phyloP scores from a whole-genome alignment of 2,113 vertebrate genomes.

The Orthonyx spaldingii region DNA sequence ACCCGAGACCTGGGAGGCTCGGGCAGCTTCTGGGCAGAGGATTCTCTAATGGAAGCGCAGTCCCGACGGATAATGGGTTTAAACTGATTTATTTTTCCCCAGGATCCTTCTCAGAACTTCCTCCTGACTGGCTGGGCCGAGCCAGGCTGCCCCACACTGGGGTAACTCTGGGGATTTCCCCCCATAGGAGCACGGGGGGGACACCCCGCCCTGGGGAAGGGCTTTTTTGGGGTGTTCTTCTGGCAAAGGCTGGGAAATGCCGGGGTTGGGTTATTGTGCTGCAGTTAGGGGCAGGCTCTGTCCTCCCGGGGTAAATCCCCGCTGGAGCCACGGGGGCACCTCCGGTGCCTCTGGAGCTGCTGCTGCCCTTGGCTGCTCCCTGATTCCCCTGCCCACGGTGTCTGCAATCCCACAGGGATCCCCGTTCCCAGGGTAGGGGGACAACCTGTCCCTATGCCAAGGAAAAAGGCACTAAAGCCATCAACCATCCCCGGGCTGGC shows the following conservation, averaged over 20 bases:
- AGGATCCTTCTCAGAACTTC: not conserved
- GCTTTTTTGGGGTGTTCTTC: not conserved
- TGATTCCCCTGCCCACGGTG: rapidly evolving
- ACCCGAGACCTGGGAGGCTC: not conserved
- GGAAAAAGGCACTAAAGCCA: not conserved
- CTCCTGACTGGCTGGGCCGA: not conserved
- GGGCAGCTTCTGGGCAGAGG: slow-evolving; percentile 3
- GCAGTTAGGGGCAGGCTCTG: not conserved
- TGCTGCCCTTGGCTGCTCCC: not conserved
- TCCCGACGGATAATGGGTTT: slow-evolving; percentile 27
- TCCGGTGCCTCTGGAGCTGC: not conserved
- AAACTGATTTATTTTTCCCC: slow-evolving; percentile 17
- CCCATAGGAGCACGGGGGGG: not conserved
- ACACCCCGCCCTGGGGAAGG: not conserved
- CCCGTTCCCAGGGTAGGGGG: rapidly evolving
- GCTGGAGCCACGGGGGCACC: rapidly evolving
- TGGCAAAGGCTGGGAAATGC: not conserved
- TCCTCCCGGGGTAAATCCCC: not conserved
- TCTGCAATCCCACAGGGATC: not conserved
- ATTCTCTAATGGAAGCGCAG: slow-evolving; percentile 51
- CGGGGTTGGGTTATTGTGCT: not conserved
- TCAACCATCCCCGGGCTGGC: not conserved
- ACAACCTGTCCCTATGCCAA: not conserved
- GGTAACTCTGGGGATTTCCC: not conserved
- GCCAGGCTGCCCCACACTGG: not conserved